These are phyloP conservation scores for Trematomus loennbergii DNA, from an alignment of 2,113 vertebrate species.

Conservation along the genomic window DNA sequence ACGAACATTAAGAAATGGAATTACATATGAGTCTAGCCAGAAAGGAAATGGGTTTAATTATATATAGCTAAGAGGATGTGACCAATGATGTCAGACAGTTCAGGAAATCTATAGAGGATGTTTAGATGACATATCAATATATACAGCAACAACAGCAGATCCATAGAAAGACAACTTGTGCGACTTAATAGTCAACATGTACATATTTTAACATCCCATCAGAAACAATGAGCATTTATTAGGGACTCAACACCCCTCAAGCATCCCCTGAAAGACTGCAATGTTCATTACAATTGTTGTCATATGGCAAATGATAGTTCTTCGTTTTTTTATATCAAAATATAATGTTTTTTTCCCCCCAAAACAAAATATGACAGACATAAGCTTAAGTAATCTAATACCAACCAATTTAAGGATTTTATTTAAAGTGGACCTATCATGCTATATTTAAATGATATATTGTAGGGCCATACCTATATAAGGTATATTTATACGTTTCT, in stretches of 20 bases:
- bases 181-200: background rate
- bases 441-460: too few relatives aligned
- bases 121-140: background rate
- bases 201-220: background rate
- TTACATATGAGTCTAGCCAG: slow-evolving; percentile 17
- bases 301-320: too few relatives aligned
- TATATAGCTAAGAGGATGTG: too few relatives aligned
- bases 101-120: background rate
- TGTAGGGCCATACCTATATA: too few relatives aligned
- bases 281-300: background rate
- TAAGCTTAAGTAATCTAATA: too few relatives aligned
- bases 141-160: background rate
- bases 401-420: too few relatives aligned
- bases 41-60: slow-evolving; percentile 1
- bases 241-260: background rate
- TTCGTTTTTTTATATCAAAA: too few relatives aligned
- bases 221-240: background rate
- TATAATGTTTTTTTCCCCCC: too few relatives aligned
- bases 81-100: too few relatives aligned
- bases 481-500: too few relatives aligned
- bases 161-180: background rate
- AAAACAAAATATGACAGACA: too few relatives aligned
- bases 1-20: slow-evolving; percentile 24
- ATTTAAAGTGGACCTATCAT: too few relatives aligned
- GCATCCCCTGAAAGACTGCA: background rate